Conservation (phyloP, 1,140 invertebrate species). For the Bicyclus anynana region DNA sequence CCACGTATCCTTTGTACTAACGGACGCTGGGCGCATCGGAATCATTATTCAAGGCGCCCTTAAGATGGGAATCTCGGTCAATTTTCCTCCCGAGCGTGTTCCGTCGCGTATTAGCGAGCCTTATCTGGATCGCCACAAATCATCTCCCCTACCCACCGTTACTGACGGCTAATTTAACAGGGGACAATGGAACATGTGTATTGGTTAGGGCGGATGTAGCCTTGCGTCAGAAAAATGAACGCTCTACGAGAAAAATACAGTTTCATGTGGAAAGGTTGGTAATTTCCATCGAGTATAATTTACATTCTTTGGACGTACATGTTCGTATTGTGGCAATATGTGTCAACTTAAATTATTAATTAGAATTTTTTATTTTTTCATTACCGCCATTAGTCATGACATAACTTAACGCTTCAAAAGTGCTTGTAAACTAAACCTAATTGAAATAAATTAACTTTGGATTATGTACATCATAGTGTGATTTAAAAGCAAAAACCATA, state of each 20-base stretch:
- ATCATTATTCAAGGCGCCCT: slow-evolving; percentile 17
- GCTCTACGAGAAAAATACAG: background rate
- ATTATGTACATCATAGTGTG: no score
- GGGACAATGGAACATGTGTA: slow-evolving; percentile 24
- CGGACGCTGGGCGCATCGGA: slow-evolving; percentile 15
- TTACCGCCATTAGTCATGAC: no score
- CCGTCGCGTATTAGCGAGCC: slow-evolving; percentile 27
- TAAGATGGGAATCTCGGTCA: slow-evolving; percentile 29
- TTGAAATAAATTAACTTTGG: no score
- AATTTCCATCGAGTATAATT: no score
- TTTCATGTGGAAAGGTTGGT: no score
- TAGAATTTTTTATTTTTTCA: no score
- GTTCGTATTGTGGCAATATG: no score
- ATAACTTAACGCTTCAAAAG: no score
- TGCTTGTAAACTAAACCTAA: no score
- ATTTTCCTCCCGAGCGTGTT: slow-evolving; percentile 25
- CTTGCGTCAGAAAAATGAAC: background rate
- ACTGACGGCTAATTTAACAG: slow-evolving; percentile 34
- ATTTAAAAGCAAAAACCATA: no score
- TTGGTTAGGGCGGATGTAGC: slow-evolving; percentile 5
- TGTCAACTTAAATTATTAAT: no score
- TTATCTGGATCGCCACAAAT: slow-evolving; percentile 38
- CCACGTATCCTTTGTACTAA: background rate
- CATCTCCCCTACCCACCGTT: slow-evolving; percentile 29
- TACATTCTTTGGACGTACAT: no score